Percentiles rank a stretch among this genome's conserved stretches.
phyloP scores from a whole-genome alignment of 37 sponge, comb jelly and placozoan genomes.

The Spongilla lacustris region DNA sequence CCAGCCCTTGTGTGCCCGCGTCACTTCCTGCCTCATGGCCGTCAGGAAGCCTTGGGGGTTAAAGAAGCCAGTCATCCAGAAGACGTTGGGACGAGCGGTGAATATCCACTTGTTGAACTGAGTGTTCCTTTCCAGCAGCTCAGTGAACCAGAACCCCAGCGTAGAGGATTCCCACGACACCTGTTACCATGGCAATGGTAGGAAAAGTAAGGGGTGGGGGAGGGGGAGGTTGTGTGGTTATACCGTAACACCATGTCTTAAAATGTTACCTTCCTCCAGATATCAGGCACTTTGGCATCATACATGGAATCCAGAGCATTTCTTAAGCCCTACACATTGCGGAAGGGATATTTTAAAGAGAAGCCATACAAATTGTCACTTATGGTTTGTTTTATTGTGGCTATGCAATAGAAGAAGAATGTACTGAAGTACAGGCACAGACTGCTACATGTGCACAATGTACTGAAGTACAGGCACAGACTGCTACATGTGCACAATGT shows the following conservation, averaged over 20 bases:
- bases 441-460: too few species aligned
- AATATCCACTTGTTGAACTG: slow-evolving; percentile 94
- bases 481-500: too few species aligned
- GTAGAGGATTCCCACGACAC: slow-evolving; percentile 98
- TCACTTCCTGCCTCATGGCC: slow-evolving; percentile 97
- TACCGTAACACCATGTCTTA: too few species aligned
- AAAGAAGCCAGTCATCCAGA: slow-evolving; percentile 99
- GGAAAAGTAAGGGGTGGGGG: too few species aligned
- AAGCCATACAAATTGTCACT: too few species aligned
- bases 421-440: too few species aligned
- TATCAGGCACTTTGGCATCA: slow-evolving; percentile 92
- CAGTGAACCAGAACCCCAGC: slow-evolving; percentile 98
- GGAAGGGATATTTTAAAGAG: too few species aligned
- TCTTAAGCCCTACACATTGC: slow-evolving; percentile 74
- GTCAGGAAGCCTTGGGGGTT: slow-evolving; percentile 98
- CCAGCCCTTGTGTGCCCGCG: slow-evolving; percentile 97
- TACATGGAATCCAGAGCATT: slow-evolving; percentile 95
- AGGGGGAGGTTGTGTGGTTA: too few species aligned
- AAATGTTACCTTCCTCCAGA: slow-evolving; percentile 91
- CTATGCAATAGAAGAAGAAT: too few species aligned
- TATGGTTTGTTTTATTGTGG: too few species aligned
- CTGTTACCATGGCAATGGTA: too few species aligned
- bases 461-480: too few species aligned
- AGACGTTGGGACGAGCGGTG: slow-evolving; percentile 90
- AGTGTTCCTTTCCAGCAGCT: slow-evolving; percentile 89